These are phyloP conservation scores for Proterorhinus semilunaris DNA, from an alignment of 2,113 vertebrate species.

Conservation along the genomic window DNA sequence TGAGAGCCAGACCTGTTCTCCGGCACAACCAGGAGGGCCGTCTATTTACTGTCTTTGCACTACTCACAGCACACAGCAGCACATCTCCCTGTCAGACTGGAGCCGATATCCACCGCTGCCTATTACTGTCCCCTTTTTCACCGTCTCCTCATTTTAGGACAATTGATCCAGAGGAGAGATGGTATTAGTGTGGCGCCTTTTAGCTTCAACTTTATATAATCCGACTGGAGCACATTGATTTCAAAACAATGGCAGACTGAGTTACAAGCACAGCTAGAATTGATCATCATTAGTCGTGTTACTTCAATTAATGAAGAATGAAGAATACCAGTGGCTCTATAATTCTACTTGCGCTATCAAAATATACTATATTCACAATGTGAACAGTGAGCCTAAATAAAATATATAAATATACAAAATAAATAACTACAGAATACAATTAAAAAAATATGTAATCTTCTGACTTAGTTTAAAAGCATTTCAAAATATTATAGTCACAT, in stretches of 20 bases:
- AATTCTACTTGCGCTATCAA: no score
- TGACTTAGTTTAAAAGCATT: no score
- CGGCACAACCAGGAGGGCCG: constrained; percentile 9
- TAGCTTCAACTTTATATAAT: constrained; percentile 30
- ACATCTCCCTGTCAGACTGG: neutral
- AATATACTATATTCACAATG: no score
- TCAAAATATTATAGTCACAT: no score
- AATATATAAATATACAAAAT: no score
- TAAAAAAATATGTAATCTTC: no score
- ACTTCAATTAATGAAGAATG: no score
- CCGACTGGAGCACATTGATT: constrained; percentile 24
- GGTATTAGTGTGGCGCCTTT: constrained; percentile 12
- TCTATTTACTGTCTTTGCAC: constrained; percentile 17
- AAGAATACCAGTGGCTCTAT: no score
- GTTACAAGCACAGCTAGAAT: no score
- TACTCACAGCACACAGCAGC: neutral
- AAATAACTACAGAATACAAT: no score
- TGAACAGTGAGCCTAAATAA: no score
- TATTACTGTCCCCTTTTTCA: constrained; percentile 2
- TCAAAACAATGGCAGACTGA: constrained; percentile 5
- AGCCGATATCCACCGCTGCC: neutral
- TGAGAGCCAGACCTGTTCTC: constrained; percentile 12
- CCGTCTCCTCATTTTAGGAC: neutral
- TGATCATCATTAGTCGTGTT: no score
- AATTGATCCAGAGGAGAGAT: constrained; percentile 19